These are phyloP conservation scores for Phorcus lineatus DNA, from an alignment of 2,888 invertebrate genomes.

Conservation along the genomic window DNA sequence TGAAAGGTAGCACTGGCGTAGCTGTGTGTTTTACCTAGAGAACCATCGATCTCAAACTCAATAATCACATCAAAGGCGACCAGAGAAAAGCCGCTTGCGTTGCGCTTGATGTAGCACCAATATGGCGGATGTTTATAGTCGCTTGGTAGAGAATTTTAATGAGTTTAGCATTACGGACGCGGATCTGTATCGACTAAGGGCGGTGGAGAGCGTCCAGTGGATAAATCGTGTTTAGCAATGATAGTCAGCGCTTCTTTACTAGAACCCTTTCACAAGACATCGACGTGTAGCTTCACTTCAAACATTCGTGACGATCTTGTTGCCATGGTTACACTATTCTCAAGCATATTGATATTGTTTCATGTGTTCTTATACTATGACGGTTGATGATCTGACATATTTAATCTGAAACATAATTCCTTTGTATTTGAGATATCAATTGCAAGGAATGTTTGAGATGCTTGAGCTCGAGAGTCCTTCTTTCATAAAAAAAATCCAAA, in stretches of 20 bases:
- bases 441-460: too few species aligned
- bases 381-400: too few species aligned
- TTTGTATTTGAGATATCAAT: too few species aligned
- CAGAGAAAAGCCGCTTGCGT: slow-evolving; percentile 5
- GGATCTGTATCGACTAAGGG: neutral
- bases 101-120: slow-evolving; percentile 11
- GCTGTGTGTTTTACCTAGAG: slow-evolving; percentile 19
- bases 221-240: neutral
- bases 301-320: slow-evolving; percentile 3
- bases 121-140: slow-evolving; percentile 17
- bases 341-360: neutral
- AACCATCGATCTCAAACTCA: neutral
- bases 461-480: too few species aligned
- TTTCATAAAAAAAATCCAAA: too few species aligned
- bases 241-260: neutral
- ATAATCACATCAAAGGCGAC: slow-evolving; percentile 17
- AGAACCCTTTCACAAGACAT: neutral
- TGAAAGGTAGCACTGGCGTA: neutral
- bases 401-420: too few species aligned
- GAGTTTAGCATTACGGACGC: neutral
- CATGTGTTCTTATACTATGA: too few species aligned
- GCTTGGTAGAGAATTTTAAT: neutral
- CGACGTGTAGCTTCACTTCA: neutral
- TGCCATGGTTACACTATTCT: slow-evolving; percentile 9
- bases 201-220: neutral